Conservation (phyloP, 2,113 vertebrate species). For the Ptilorrhoa leucosticta region DNA sequence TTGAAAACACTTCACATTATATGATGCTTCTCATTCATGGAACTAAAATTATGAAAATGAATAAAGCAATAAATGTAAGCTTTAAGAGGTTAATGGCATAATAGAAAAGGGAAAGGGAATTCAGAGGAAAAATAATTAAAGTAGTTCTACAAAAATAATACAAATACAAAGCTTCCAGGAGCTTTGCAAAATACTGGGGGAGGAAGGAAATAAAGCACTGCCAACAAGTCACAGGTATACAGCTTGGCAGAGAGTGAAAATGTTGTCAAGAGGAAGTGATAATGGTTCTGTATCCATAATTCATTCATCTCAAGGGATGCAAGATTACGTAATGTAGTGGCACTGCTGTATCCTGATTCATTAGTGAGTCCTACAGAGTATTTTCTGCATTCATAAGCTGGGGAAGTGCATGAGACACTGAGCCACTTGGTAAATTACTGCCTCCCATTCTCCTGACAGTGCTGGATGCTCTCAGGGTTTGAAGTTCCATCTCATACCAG, state of each 20-base stretch:
- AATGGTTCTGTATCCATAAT: slow-evolving; percentile 35
- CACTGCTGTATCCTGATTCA: neutral
- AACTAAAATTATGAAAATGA: neutral
- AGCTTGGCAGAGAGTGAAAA: neutral
- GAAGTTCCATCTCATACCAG: neutral
- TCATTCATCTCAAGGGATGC: neutral
- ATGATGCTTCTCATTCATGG: neutral
- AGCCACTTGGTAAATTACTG: neutral
- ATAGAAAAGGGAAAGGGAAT: neutral
- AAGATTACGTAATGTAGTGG: neutral
- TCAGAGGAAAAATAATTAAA: neutral
- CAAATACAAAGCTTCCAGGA: neutral
- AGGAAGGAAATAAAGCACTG: neutral
- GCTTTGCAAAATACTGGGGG: neutral
- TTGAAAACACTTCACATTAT: neutral
- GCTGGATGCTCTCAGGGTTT: neutral
- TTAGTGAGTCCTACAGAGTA: neutral
- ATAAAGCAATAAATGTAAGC: neutral
- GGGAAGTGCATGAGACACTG: neutral
- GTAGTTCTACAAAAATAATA: neutral
- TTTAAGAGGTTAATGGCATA: neutral
- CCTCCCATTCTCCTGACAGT: neutral
- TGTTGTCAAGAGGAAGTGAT: neutral
- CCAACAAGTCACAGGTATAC: neutral
- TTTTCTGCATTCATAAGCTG: neutral